These are phyloP conservation scores for Danionella dracula DNA, from an alignment of 2,797 vertebrate genomes.

Conservation along the genomic window DNA sequence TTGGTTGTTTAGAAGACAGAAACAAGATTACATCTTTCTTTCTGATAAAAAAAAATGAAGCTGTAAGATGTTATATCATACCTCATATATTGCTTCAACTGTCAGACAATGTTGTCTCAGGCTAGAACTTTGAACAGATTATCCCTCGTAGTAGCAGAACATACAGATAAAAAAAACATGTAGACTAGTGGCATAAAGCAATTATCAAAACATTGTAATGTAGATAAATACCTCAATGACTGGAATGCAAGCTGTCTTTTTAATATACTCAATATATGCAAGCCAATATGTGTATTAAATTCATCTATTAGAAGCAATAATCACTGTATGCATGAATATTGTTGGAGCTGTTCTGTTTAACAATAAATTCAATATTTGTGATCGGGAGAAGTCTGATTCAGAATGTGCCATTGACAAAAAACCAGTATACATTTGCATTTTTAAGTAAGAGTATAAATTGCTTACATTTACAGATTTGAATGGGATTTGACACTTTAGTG, in stretches of 20 bases:
- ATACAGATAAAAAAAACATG: constrained; percentile 11
- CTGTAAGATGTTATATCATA: constrained; percentile 16
- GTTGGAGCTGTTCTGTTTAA: constrained; percentile 61
- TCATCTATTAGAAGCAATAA: constrained; percentile 96
- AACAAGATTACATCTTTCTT: too few relatives aligned
- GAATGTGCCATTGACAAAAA: neutral
- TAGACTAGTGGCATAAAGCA: constrained; percentile 47
- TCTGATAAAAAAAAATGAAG: constrained; percentile 1
- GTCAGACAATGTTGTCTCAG: constrained; percentile 20
- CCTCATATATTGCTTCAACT: constrained; percentile 11
- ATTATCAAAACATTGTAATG: constrained; percentile 55
- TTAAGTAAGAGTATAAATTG: too few relatives aligned
- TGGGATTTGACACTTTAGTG: too few relatives aligned
- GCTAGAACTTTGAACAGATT: constrained; percentile 12
- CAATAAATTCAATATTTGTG: constrained; percentile 50
- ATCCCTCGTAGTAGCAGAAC: constrained; percentile 31
- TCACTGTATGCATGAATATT: constrained; percentile 83
- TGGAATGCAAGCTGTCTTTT: constrained; percentile 79
- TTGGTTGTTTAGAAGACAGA: neutral
- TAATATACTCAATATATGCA: constrained; percentile 75
- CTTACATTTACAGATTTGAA: neutral
- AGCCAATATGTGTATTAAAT: constrained; percentile 87
- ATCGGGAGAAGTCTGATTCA: constrained; percentile 39
- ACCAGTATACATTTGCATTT: too few relatives aligned
- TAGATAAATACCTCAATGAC: constrained; percentile 82